Percentiles rank a stretch among this genome's conserved stretches.
Conservation (phyloP, 2,113 vertebrate genomes). For the Pterophyllum scalare region DNA sequence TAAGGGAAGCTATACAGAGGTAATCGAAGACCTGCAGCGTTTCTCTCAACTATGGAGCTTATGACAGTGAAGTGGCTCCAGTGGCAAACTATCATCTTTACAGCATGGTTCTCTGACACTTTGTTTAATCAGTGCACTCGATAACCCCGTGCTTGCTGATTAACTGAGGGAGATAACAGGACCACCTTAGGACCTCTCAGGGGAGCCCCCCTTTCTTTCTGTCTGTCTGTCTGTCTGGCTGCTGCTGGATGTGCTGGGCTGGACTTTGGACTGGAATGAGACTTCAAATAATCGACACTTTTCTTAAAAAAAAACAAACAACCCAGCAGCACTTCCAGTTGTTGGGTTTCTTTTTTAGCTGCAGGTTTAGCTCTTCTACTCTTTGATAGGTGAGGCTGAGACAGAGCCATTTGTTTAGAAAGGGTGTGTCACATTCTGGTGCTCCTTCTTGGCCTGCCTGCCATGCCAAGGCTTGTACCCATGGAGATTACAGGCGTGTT, state of each 20-base stretch:
- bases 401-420: conserved; percentile 76
- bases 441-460: conserved; percentile 54
- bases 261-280: conserved; percentile 49
- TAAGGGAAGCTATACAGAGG: conserved; percentile 64
- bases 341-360: not conserved
- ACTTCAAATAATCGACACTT: conserved; percentile 27
- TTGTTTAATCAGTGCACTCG: conserved; percentile 20
- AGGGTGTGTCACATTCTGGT: conserved; percentile 80
- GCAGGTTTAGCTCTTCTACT: conserved; percentile 35
- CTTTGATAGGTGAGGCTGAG: conserved; percentile 60
- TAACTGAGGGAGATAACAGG: conserved; percentile 61
- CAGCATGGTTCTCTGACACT: conserved; percentile 20
- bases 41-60: conserved; percentile 42
- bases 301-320: not conserved
- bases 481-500: conserved; percentile 79
- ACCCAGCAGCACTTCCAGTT: not conserved
- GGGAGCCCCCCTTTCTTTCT: not conserved
- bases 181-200: not conserved
- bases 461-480: conserved; percentile 80
- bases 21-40: conserved; percentile 67
- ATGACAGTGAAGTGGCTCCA: conserved; percentile 63
- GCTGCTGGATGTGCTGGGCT: not conserved
- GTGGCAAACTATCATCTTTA: conserved; percentile 41
- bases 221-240: not conserved
- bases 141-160: conserved; percentile 50